phyloP scores from a whole-genome alignment of 2,113 vertebrate genomes.

The Etheostoma cragini region DNA sequence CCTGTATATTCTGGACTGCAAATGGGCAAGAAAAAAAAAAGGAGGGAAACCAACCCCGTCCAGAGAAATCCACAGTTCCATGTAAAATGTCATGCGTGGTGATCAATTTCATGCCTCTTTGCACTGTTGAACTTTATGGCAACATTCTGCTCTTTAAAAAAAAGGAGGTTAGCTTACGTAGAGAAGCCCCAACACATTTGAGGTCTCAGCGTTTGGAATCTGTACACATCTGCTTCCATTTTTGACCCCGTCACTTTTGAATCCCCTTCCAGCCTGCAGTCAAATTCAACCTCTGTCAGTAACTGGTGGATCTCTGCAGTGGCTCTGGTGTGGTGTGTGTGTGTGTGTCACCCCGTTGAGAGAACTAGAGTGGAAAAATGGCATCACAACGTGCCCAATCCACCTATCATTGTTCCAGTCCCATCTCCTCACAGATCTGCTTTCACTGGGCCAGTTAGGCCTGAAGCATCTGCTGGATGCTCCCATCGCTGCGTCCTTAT shows the following conservation, averaged over 20 bases:
- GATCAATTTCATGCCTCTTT: slow-evolving; percentile 55
- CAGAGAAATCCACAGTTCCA: slow-evolving; percentile 29
- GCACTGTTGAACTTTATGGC: slow-evolving; percentile 63
- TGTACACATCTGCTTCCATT: slow-evolving; percentile 49
- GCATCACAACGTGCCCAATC: slow-evolving; percentile 55
- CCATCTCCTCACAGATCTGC: slow-evolving; percentile 63
- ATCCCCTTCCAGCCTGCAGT: slow-evolving; percentile 8
- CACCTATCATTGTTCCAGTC: slow-evolving; percentile 49
- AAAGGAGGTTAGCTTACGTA: slow-evolving; percentile 28
- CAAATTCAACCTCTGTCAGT: slow-evolving; percentile 24
- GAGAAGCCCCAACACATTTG: slow-evolving; percentile 6
- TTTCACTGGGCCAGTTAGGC: slow-evolving; percentile 62
- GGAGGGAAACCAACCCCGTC: not conserved
- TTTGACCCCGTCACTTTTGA: slow-evolving; percentile 26
- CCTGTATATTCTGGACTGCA: not conserved
- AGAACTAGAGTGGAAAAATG: slow-evolving; percentile 62
- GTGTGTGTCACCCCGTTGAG: slow-evolving; percentile 48
- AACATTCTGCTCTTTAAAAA: slow-evolving; percentile 45
- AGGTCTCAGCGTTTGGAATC: slow-evolving; percentile 27
- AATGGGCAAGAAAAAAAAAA: not conserved
- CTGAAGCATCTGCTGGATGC: slow-evolving; percentile 62
- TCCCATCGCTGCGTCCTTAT: slow-evolving; percentile 47
- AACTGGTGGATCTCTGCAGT: not conserved
- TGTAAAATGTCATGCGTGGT: slow-evolving; percentile 46
- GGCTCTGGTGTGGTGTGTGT: slow-evolving; percentile 22